Base-by-base conservation (phyloP, 2,113 vertebrate species). In the Hyperoodon ampullatus region DNA sequence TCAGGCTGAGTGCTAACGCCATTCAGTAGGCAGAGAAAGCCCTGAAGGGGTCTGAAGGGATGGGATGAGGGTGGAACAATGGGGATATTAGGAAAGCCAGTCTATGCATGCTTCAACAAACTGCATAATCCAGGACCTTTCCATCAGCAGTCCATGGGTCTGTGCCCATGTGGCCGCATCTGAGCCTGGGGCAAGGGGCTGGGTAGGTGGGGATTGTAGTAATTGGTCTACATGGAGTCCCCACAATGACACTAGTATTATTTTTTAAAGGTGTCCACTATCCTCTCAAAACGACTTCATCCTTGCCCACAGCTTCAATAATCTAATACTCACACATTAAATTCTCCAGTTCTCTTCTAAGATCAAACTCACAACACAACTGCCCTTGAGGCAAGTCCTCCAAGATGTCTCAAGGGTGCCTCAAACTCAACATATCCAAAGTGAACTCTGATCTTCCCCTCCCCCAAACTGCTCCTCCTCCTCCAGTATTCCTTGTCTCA, bases 301-400 rank as follows among this genome's bases (percentile, higher is more conserved):
- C 30, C 50, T 93, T 77, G 23, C n/a, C 42, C 28, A 55, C 12
- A 85, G n/a, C 61, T 35, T 88, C 87, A 90, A 19, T 74, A 55
- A 82, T 53, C 75, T 33, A 11, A 19, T 71, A 93, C 19, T 94
- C 50, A 78, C 19, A 63, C 47, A 65, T 44, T 35, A 70, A 68
- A 91, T 92, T 78, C 26, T 91, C 44, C n/a, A 53, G 19, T 66
- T 90, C 68, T 94, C 65, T 78, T 84, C 61, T 65, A 85, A 95
- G 74, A 88, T 35, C 26, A 39, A 70, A 90, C 75, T 96, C 80
- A 72, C 39, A 68, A 84, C 55, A 78, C 33, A 83, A n/a, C 60
- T 50, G 47, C 30, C 61, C 60, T 19, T 19, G 70, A 91, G 26
- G 5, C 35, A 33, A 75, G 71, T 89, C 42, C 61, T 71, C 44